Evolutionary conservation across 2,113 vertebrate genomes (phyloP).

Genomic region (Lophius piscatorius): DNA sequence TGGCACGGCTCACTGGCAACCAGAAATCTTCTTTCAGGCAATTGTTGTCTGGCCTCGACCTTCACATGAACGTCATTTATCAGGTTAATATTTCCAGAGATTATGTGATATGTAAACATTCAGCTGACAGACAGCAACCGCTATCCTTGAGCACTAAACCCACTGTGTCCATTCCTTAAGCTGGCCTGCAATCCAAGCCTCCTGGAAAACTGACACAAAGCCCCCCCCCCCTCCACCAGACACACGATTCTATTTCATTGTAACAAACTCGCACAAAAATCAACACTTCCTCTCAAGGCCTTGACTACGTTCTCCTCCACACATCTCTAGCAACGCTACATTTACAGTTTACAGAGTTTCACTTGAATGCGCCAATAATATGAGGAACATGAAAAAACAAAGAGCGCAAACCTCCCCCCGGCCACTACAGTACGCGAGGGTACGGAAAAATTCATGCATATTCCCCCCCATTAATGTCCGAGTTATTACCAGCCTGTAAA

Average conservation of each 20-base stretch:
- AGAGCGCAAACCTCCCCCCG: too few species aligned
- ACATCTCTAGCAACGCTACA: constrained; percentile 40
- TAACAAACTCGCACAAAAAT: constrained; percentile 35
- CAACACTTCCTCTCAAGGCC: constrained; percentile 37
- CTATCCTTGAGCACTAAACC: constrained; percentile 14
- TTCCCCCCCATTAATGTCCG: too few species aligned
- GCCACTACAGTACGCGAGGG: too few species aligned
- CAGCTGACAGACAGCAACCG: constrained; percentile 13
- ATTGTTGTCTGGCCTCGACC: constrained; percentile 10
- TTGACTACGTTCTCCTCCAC: constrained; percentile 59
- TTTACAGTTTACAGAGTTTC: constrained; percentile 51
- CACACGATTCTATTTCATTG: constrained; percentile 12
- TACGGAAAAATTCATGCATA: too few species aligned
- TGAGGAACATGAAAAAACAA: too few species aligned
- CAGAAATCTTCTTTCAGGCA: constrained; percentile 2
- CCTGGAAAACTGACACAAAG: constrained; percentile 27
- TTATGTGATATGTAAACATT: constrained; percentile 30
- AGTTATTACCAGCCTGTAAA: too few species aligned
- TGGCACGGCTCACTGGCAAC: constrained; percentile 11
- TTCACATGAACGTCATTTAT: constrained; percentile 10
- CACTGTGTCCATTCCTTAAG: constrained; percentile 7
- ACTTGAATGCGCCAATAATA: too few species aligned
- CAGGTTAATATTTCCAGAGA: constrained; percentile 17
- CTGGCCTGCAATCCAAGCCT: constrained; percentile 25
- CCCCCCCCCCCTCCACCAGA: constrained; percentile 23